These are phyloP conservation scores for Strigamia maritima DNA, from an alignment of 2,888 invertebrate genomes.

Conservation along the genomic window DNA sequence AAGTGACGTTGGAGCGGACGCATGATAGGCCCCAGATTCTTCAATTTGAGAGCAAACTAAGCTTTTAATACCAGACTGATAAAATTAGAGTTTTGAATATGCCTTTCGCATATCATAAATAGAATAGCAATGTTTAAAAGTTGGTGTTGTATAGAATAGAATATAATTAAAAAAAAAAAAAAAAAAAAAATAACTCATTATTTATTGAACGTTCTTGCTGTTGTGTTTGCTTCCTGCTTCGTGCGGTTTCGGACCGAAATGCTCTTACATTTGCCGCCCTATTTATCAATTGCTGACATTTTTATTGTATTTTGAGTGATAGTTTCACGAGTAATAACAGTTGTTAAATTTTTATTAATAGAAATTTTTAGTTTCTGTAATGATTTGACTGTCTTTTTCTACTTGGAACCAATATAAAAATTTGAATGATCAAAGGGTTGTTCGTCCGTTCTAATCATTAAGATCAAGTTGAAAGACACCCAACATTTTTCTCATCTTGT, in stretches of 20 bases:
- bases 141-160: neutral
- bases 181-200: neutral
- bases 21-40: neutral
- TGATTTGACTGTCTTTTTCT: neutral
- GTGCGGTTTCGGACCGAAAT: neutral
- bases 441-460: neutral
- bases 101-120: neutral
- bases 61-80: conserved; percentile 26
- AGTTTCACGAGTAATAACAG: neutral
- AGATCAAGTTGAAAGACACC: conserved; percentile 28
- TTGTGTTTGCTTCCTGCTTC: neutral
- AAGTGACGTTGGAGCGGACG: conserved; percentile 22
- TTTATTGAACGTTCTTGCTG: conserved; percentile 15
- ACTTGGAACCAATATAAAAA: neutral
- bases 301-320: conserved; percentile 12
- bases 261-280: conserved; percentile 8
- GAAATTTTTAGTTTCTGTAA: neutral
- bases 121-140: neutral
- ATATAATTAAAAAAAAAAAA: neutral
- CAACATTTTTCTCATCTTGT: conserved; percentile 16
- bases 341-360: neutral
- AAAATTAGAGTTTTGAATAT: conserved; percentile 30
- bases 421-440: neutral
- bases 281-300: neutral
- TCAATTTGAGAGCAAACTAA: neutral